Percentiles rank a stretch among this genome's conserved stretches.
Conservation (phyloP, 2,888 invertebrate species). For the Callyntrura sp. region DNA sequence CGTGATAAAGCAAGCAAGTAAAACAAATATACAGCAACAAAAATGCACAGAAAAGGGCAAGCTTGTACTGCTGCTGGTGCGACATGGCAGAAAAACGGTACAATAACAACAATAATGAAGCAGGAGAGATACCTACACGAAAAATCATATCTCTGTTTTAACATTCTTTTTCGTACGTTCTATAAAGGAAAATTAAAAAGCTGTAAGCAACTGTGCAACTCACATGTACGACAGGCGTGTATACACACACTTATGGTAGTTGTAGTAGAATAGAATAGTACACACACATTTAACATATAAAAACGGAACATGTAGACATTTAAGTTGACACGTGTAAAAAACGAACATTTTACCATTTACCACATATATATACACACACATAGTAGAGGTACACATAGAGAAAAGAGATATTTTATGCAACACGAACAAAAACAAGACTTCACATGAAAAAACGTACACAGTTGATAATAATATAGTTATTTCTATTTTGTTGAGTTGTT, state of each 20-base stretch:
- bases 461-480: neutral
- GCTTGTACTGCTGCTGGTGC: constrained; percentile 6
- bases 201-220: constrained; percentile 76
- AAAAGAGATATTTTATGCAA: constrained; percentile 24
- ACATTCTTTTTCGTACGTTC: constrained; percentile 9
- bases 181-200: constrained; percentile 26
- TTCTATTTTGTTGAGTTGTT: constrained; percentile 29
- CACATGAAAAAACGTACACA: constrained; percentile 37
- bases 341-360: constrained; percentile 21
- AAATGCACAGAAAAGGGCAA: neutral
- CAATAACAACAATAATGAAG: neutral
- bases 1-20: no score
- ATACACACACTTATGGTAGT: constrained; percentile 22
- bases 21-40: no score
- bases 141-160: neutral
- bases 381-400: neutral
- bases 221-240: constrained; percentile 56
- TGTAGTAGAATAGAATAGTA: constrained; percentile 10
- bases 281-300: constrained; percentile 34
- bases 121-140: neutral
- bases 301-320: constrained; percentile 53
- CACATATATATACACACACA: constrained; percentile 23
- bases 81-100: constrained; percentile 16
- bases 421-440: constrained; percentile 39
- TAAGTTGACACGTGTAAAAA: constrained; percentile 58